A percentile compares a stretch with the other conserved stretches of the same genome.
Conservation (phyloP, 1,140 invertebrate species). For the Delia radicum region DNA sequence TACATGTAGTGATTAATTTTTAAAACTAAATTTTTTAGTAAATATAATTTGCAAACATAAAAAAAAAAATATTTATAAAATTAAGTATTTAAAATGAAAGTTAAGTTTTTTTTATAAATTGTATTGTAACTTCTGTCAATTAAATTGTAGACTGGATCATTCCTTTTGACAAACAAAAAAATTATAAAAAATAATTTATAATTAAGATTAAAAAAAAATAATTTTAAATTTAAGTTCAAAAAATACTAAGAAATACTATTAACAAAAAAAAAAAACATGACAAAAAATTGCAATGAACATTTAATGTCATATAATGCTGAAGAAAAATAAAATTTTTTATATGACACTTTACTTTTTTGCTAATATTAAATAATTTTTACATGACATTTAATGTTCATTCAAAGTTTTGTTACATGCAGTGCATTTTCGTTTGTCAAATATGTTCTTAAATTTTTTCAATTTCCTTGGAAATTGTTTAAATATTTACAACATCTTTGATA, state of each 20-base stretch:
- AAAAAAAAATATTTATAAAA: not conserved
- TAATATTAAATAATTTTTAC: not conserved
- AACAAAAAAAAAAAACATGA: not conserved
- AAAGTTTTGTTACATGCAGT: no score
- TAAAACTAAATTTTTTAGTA: not conserved
- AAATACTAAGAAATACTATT: not conserved
- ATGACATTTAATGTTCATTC: not conserved
- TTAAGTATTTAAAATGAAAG: not conserved
- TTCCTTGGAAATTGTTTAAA: not conserved
- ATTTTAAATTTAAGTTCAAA: not conserved
- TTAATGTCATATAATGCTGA: no score
- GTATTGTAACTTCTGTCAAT: constrained; percentile 56
- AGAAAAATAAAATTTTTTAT: no score
- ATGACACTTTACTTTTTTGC: no score
- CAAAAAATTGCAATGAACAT: no score
- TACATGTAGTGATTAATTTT: not conserved
- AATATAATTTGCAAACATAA: not conserved
- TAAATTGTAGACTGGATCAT: constrained; percentile 55
- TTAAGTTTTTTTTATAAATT: constrained; percentile 20
- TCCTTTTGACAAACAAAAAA: constrained; percentile 14
- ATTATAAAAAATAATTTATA: constrained; percentile 19
- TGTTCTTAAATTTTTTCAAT: not conserved
- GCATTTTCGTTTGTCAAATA: not conserved
- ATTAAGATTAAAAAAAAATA: constrained; percentile 12
- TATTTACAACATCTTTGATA: not conserved